phyloP scores from a whole-genome alignment of 2,888 invertebrate genomes.

The Polia nebulosa region DNA sequence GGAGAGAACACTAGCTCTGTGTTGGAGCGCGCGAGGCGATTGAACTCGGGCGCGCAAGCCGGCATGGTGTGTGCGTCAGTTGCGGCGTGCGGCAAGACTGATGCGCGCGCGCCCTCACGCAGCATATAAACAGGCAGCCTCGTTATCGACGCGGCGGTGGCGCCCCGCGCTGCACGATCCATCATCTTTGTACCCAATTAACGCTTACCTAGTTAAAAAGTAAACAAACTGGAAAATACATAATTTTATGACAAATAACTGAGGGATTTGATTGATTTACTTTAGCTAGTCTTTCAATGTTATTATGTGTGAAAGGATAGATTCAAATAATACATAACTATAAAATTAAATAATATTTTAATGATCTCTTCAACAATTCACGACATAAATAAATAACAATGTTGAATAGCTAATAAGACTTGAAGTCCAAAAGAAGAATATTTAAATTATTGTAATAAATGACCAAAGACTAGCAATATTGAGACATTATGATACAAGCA shows the following conservation, averaged over 20 bases:
- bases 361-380: slow-evolving; percentile 62
- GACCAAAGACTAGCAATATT: slow-evolving; percentile 69
- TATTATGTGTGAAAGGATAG: slow-evolving; percentile 34
- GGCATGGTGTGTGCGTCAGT: slow-evolving; percentile 89
- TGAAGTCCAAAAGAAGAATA: slow-evolving; percentile 53
- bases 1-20: slow-evolving; percentile 90
- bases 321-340: slow-evolving; percentile 45
- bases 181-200: slow-evolving; percentile 91
- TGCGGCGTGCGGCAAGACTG: slow-evolving; percentile 71
- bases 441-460: slow-evolving; percentile 46
- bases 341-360: slow-evolving; percentile 61
- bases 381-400: slow-evolving; percentile 68
- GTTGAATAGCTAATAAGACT: slow-evolving; percentile 53
- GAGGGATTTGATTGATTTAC: slow-evolving; percentile 31
- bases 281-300: slow-evolving; percentile 11
- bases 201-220: slow-evolving; percentile 82
- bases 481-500: slow-evolving; percentile 64
- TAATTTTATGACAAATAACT: slow-evolving; percentile 53
- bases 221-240: slow-evolving; percentile 67
- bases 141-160: slow-evolving; percentile 81
- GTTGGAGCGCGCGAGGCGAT: slow-evolving; percentile 91
- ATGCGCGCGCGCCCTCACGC: slow-evolving; percentile 80
- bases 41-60: slow-evolving; percentile 92
- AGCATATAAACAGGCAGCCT: slow-evolving; percentile 86
- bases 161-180: slow-evolving; percentile 71